phyloP scores from a whole-genome alignment of 2,888 invertebrate genomes.

The Fissipunctia ypsillon region DNA sequence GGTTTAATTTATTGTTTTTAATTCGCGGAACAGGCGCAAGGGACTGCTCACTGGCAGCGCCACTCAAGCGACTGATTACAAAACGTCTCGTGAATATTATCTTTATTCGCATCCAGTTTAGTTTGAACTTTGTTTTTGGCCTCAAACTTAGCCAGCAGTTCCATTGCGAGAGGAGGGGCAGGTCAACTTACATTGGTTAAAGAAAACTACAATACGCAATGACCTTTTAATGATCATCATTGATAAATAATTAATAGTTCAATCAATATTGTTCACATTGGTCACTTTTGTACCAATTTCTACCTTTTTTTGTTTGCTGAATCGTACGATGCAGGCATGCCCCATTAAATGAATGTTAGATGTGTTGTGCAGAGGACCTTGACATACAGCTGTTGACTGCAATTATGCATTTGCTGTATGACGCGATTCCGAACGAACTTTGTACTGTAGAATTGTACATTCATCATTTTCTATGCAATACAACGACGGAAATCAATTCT shows the following conservation, averaged over 20 bases:
- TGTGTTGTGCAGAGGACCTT: slow-evolving; percentile 30
- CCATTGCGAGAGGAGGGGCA: slow-evolving; percentile 15
- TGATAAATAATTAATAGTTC: neutral
- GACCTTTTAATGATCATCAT: neutral
- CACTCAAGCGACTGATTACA: slow-evolving; percentile 81
- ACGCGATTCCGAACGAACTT: slow-evolving; percentile 29
- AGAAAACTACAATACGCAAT: slow-evolving; percentile 43
- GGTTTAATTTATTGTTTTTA: slow-evolving; percentile 35
- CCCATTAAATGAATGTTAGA: neutral
- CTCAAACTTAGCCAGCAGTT: slow-evolving; percentile 2
- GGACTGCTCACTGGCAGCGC: slow-evolving; percentile 90
- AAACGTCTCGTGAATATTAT: slow-evolving; percentile 50
- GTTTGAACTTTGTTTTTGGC: slow-evolving; percentile 37
- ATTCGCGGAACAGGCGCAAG: slow-evolving; percentile 70
- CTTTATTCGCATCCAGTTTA: slow-evolving; percentile 36
- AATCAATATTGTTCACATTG: neutral
- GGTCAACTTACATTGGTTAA: slow-evolving; percentile 26
- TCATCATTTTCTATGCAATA: neutral
- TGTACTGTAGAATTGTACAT: slow-evolving; percentile 21
- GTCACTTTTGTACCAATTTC: neutral
- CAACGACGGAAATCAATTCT: neutral
- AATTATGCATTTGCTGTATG: slow-evolving; percentile 20
- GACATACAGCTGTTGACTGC: slow-evolving; percentile 31
- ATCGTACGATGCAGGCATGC: neutral
- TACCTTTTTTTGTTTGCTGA: neutral